phyloP scores from a whole-genome alignment of 92 coral and sea anemone species.

The Paramuricea clavata region DNA sequence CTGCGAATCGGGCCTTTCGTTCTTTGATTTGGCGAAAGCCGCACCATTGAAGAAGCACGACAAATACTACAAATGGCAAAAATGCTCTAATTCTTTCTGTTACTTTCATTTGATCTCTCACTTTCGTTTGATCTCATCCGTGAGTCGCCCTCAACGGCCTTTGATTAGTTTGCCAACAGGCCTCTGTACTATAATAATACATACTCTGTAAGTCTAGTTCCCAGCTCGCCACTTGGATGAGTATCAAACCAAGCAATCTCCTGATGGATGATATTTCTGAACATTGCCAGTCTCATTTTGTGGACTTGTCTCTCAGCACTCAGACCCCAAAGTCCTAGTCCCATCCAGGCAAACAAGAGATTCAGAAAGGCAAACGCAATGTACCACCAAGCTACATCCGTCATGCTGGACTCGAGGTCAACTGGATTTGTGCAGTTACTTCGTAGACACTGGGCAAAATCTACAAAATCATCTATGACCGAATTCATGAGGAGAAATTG shows the following conservation, averaged over 20 bases:
- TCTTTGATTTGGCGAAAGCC: background rate
- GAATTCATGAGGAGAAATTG: conserved; percentile 87
- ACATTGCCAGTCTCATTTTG: conserved; percentile 82
- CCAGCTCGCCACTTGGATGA: conserved; percentile 81
- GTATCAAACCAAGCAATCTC: conserved; percentile 98
- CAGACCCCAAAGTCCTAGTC: conserved; percentile 78
- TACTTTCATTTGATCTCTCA: too few species aligned
- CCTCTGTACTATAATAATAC: background rate
- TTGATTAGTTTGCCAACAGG: too few species aligned
- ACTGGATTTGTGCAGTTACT: conserved; percentile 21
- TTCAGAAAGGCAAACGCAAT: conserved; percentile 83
- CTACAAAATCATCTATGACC: conserved; percentile 74
- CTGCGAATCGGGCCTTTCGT: too few species aligned
- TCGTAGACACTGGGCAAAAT: conserved; percentile 23
- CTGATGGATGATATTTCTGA: conserved; percentile 80
- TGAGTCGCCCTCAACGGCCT: too few species aligned
- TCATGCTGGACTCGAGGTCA: conserved; percentile 76
- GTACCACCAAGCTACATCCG: conserved; percentile 75
- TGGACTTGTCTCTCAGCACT: conserved; percentile 85
- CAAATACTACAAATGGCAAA: too few species aligned
- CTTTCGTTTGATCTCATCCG: too few species aligned
- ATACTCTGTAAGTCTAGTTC: conserved; percentile 87
- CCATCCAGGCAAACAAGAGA: conserved; percentile 72
- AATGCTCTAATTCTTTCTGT: too few species aligned
- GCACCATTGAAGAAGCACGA: background rate